These are phyloP conservation scores for Plagodis dolabraria DNA, from an alignment of 2,888 invertebrate species.

Conservation along the genomic window DNA sequence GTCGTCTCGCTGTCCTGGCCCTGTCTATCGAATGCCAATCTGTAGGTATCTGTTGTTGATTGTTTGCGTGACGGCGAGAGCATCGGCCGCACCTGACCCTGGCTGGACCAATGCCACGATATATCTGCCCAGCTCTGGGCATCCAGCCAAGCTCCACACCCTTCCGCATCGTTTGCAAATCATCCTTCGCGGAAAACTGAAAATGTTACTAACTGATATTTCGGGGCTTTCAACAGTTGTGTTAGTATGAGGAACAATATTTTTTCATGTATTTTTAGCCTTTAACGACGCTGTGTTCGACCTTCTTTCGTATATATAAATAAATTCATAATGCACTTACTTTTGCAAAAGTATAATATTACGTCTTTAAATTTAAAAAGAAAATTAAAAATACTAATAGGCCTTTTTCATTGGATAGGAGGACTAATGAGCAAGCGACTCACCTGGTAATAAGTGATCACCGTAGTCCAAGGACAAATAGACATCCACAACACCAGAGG, in stretches of 20 bases:
- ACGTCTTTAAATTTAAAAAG: no score
- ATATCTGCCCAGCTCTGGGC: conserved; percentile 64
- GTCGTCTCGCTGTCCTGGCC: conserved; percentile 4
- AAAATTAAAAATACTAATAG: no score
- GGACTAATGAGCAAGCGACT: no score
- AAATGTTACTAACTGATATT: conserved; percentile 42
- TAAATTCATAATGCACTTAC: no score
- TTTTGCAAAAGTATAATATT: no score
- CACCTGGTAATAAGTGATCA: no score
- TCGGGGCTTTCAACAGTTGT: conserved; percentile 22
- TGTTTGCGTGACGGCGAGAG: conserved; percentile 64
- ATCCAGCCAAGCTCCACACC: conserved; percentile 66
- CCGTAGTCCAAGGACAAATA: no score
- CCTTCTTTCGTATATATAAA: no score
- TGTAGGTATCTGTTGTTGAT: conserved; percentile 43
- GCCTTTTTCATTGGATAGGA: no score
- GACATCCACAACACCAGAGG: no score
- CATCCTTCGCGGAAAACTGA: conserved; percentile 59
- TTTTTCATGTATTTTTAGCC: no score
- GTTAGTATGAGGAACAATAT: conserved; percentile 11
- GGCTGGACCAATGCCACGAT: conserved; percentile 83
- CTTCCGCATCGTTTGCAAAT: conserved; percentile 78
- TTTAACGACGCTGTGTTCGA: no score
- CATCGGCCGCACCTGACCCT: conserved; percentile 83
- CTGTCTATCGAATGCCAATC: conserved; percentile 36